These are phyloP conservation scores for Pogonognathellus flavescens DNA, from an alignment of 1,140 invertebrate genomes.

Conservation along the genomic window DNA sequence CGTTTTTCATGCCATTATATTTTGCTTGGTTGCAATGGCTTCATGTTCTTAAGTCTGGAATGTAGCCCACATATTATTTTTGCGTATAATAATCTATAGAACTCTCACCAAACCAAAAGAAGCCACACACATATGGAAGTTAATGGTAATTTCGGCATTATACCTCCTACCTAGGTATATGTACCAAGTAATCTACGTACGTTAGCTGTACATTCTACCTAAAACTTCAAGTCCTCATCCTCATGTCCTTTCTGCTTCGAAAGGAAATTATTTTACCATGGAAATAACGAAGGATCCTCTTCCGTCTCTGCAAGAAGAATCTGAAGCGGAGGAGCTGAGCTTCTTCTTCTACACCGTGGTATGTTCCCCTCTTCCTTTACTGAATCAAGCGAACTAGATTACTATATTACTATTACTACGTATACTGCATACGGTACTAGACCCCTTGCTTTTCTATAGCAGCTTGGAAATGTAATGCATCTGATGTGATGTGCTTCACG, in stretches of 20 bases:
- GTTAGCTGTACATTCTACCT: not conserved
- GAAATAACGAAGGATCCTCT: constrained; percentile 26
- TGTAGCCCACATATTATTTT: not conserved
- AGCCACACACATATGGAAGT: not conserved
- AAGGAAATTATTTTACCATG: constrained; percentile 27
- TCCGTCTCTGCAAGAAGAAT: not conserved
- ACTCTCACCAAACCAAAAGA: not conserved
- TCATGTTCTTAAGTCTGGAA: not conserved
- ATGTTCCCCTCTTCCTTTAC: too few relatives aligned
- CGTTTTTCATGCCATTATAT: constrained; percentile 15
- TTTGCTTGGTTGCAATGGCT: not conserved
- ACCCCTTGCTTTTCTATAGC: not conserved
- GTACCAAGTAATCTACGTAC: not conserved
- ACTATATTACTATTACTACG: not conserved
- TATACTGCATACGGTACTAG: not conserved
- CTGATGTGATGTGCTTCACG: constrained; percentile 23
- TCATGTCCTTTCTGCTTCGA: constrained; percentile 4
- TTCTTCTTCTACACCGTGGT: not conserved
- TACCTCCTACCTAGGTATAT: not conserved
- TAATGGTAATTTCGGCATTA: not conserved
- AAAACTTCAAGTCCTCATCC: constrained; percentile 27
- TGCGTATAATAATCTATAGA: not conserved
- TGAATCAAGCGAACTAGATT: not conserved
- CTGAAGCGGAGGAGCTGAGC: not conserved
- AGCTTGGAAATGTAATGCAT: not conserved